Base-by-base conservation (phyloP, 2,797 vertebrate species). In the Sebastes itinus region DNA sequence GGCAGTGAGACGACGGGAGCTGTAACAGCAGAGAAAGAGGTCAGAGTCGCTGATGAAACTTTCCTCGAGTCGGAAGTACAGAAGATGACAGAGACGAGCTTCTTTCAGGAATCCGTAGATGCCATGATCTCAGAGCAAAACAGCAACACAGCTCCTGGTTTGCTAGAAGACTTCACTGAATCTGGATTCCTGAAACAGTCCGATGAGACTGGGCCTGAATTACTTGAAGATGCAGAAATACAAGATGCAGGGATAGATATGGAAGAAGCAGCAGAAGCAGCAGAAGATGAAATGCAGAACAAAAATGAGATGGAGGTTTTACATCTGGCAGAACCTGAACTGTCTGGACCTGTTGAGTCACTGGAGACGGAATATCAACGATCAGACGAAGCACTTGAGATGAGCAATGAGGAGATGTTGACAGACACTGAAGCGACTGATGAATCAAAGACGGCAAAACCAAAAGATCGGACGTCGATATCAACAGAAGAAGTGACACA, bases 161-260 rank as follows among this genome's bases (percentile, higher is more conserved):
- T 82, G 11, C 23, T 20, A 27, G 79, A 79, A n/a, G 77, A 83
- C n/a, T 0, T 52, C 1, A 16, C 18, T 30, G 73, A 82, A 49
- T 42, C 3, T 74, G 76, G 10, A 74, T 59, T 70, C 52, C 1
- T 76, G 35, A 74, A 72, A 77, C 33, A 46, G 28, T 33, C 38
- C 1, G 27, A 18, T 11, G 65, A 82, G 18, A 54, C 20, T 5
- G 38, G 82, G 10, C 11, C 33, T 25, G 25, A 42, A 52, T 62
- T 76, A 27, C 10, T 14, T 70, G 78, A 85, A 42, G 72, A 85
- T 9, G 32, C n/a, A 42, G 59, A 76, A 58, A 55, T 54, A 11
- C 67, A 64, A 46, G 52, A 69, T 63, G 5, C 65, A 12, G 59
- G 10, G 14, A 79, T 25, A 52, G 61, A 74, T 14, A 20, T 59